Base-by-base conservation (phyloP, 2,113 vertebrate genomes). In the Esox niger region DNA sequence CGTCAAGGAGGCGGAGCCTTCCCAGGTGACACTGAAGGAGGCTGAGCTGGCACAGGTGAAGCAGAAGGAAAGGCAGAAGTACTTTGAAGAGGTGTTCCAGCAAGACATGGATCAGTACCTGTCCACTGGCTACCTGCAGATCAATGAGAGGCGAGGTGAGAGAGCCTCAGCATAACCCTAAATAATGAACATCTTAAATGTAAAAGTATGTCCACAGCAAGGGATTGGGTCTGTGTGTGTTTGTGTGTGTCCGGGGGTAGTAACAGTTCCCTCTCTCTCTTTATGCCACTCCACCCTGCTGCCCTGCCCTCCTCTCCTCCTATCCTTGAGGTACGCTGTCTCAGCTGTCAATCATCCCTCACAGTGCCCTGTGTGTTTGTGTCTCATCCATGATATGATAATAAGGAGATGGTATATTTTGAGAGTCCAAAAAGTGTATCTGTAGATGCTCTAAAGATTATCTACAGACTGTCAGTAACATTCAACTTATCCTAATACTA, bases 81-180 rank as follows among this genome's bases (percentile, higher is more conserved):
- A 96, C 81, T 98, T 99, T 32, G 97, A 99, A 86, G 97, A 99
- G 79, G 95, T 95, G 46, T 99, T 98, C 80, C 97, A 99, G 87
- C 97, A 99, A 82, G 97, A 99, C 82, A 95, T 99, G 97, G 97
- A 99, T 73, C 96, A 98, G 43, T 99, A 99, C 82, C 91, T 99
- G 32, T 96, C 95, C 54, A 95, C 95, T 0, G 96, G 97, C 20
- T 96, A 96, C 87, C 89, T 99, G 84, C 96, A 99, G 90, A 96
- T 97, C 69, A 82, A 94, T 0, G 95, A 98, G 88, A 91, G 95
- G 71, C 90, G 96, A 94, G 97, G 96, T 91, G 90, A 95, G 94
- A 7, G 4, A 56, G 64, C 11, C 26, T 29, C 9, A 23, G 20
- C 49, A 15, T 43, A 43, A 43, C 3, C 1, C 38, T 4, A n/a